These are phyloP conservation scores for Gavia stellata DNA, from an alignment of 2,113 vertebrate genomes.

Conservation along the genomic window DNA sequence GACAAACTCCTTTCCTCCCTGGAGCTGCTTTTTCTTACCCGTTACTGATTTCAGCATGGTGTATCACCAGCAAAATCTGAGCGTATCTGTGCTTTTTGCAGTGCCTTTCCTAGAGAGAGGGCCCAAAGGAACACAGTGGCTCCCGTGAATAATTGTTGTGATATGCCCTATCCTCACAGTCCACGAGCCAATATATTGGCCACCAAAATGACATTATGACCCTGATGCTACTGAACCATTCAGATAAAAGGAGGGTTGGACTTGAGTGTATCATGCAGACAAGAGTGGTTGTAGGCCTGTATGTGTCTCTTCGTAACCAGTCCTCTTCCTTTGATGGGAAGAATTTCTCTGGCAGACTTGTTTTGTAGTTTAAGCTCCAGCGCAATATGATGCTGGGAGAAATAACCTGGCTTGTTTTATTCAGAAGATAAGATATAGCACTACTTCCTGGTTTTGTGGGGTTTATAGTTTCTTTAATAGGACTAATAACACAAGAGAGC, in stretches of 20 bases:
- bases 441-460: background rate
- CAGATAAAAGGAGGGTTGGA: background rate
- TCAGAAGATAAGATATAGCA: background rate
- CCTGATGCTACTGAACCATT: background rate
- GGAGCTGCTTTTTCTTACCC: background rate
- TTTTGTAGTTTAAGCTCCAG: background rate
- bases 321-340: background rate
- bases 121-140: background rate
- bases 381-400: accelerated
- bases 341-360: background rate
- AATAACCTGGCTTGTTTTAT: background rate
- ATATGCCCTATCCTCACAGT: background rate
- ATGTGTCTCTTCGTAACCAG: background rate
- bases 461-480: background rate
- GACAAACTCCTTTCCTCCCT: background rate
- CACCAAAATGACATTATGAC: background rate
- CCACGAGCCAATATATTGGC: background rate
- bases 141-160: background rate
- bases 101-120: background rate
- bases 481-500: background rate
- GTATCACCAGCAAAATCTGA: background rate
- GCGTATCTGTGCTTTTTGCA: background rate
- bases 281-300: background rate
- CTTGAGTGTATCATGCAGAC: background rate
- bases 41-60: background rate